Base-by-base conservation (phyloP, 1,140 invertebrate genomes). In the Drosophila lacteicornis region DNA sequence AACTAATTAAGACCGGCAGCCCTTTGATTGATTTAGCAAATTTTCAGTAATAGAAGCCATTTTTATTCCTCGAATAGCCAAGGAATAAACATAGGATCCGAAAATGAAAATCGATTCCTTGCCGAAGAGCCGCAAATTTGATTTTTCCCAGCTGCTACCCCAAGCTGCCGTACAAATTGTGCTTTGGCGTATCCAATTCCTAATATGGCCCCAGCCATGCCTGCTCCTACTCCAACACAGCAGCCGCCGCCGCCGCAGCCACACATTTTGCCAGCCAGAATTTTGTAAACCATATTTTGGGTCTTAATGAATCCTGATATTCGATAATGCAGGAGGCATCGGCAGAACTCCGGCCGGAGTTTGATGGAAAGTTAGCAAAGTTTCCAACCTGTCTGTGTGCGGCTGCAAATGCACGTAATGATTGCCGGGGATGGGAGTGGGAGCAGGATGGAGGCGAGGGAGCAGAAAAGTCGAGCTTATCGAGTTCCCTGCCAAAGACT, bases 261-360 rank as follows among this genome's bases (percentile, higher is more conserved):
- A 36, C 22, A 36, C 33, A 71, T 25, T 60, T 62, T 59, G 49
- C 49, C 67, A 27, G 68, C 30, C 43, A 51, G 49, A 76, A 87
- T 70, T 65, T 58, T 83, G 84, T 75, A 87, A 83, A 60, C 84
- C 84, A 88, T 80, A 71, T 88, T 55, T 88, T 75, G 84, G 47
- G 43, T 62, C 60, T 83, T 87, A 87, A 87, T 87, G 84, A 87
- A 87, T 88, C 80, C 80, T 81, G 84, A 79, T 84, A 88, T 84
- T 84, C 66, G 85, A 87, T 80, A 87, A 87, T 88, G 80, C 85
- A 88, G 67, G 49, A 84, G 67, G 49, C 75, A 60, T 75, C 62
- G 67, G 38, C 22, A 22, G 67, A 80, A 76, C 58, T 73, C 62
- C 47, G 68, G 38, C 62, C 40, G 66, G 59, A 79, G 67, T 70